Evolutionary conservation across 2,797 vertebrate genomes (phyloP).

Genomic region (Gallinago nigripennis): DNA sequence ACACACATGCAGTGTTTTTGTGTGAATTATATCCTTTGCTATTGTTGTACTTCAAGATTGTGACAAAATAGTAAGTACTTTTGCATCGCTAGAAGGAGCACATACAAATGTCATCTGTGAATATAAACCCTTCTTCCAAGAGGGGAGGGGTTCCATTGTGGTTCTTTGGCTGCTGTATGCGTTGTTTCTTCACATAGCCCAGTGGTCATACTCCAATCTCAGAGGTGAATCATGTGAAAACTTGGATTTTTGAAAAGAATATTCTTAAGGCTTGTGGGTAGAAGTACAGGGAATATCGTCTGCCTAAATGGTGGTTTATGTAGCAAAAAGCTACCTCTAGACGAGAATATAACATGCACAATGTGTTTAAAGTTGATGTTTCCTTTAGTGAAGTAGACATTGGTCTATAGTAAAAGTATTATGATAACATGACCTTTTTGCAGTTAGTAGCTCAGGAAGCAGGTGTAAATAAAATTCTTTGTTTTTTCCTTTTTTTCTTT

Average conservation of each 20-base stretch:
- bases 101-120: background rate
- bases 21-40: background rate
- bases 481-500: background rate
- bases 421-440: background rate
- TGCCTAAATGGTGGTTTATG: background rate
- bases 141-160: background rate
- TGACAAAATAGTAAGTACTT: background rate
- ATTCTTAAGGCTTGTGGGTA: background rate
- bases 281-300: background rate
- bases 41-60: background rate
- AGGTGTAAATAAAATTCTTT: background rate
- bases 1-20: fast-evolving
- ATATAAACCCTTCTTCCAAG: background rate
- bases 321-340: background rate
- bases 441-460: background rate
- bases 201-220: background rate
- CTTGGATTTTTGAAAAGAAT: background rate
- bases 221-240: background rate
- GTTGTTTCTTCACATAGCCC: background rate
- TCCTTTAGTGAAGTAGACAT: background rate
- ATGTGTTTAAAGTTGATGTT: background rate
- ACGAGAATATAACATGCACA: background rate
- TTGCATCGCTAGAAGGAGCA: background rate
- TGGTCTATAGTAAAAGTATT: background rate
- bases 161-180: background rate